phyloP scores from a whole-genome alignment of 2,797 vertebrate genomes.

The Sciaenops ocellatus region DNA sequence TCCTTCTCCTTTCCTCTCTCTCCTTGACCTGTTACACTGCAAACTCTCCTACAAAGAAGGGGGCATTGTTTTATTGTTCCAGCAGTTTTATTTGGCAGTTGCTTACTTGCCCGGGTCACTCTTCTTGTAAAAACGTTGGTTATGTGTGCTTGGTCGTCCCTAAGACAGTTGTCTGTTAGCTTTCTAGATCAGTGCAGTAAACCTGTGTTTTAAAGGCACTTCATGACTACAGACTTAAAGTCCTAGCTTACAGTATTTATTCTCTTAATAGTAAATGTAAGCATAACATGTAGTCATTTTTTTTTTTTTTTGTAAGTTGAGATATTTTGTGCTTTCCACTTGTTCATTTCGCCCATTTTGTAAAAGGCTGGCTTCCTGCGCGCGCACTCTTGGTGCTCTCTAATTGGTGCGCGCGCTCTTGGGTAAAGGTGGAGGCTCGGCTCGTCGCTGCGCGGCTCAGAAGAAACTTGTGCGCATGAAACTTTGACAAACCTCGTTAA shows the following conservation, averaged over 20 bases:
- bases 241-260: accelerated
- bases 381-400: slow-evolving; percentile 61
- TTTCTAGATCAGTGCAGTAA: not conserved
- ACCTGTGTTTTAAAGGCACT: not conserved
- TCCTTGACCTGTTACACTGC: not conserved
- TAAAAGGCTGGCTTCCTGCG: slow-evolving; percentile 62
- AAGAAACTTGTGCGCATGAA: slow-evolving; percentile 68
- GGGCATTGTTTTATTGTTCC: not conserved
- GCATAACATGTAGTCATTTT: accelerated
- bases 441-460: slow-evolving; percentile 40
- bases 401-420: slow-evolving; percentile 68
- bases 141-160: not conserved
- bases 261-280: not conserved
- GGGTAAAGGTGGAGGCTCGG: slow-evolving; percentile 59
- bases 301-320: not conserved
- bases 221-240: not conserved
- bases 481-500: slow-evolving; percentile 65
- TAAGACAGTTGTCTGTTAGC: not conserved
- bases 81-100: not conserved
- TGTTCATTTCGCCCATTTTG: slow-evolving; percentile 69
- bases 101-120: not conserved
- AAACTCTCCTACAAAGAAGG: not conserved
- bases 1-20: not conserved
- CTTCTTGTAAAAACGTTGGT: not conserved
- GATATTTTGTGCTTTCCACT: slow-evolving; percentile 18